Conservation (phyloP, 2,113 vertebrate species). For the Chunga burmeisteri region DNA sequence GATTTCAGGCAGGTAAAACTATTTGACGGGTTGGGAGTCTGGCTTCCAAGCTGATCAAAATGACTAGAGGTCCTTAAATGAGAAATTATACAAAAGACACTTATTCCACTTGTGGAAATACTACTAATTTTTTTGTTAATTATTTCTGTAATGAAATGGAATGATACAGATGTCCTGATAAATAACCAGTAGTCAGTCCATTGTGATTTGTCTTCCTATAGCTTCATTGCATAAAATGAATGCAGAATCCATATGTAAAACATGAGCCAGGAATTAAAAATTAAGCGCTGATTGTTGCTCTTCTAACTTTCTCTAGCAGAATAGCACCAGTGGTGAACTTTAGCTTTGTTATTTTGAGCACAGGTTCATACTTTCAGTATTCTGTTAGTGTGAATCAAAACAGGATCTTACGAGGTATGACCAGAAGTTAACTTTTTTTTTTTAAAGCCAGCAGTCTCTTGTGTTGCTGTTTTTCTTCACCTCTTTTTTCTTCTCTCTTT, state of each 20-base stretch:
- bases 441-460: neutral
- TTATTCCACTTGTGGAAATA: neutral
- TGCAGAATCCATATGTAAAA: neutral
- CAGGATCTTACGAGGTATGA: neutral
- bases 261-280: neutral
- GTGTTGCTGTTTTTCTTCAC: neutral
- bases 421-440: neutral
- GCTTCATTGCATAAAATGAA: neutral
- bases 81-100: neutral
- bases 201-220: neutral
- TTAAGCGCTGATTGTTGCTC: neutral
- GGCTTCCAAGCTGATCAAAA: neutral
- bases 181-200: neutral
- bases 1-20: neutral
- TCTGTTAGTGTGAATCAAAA: neutral
- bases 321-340: neutral
- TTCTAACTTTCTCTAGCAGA: neutral
- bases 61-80: neutral
- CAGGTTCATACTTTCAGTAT: neutral
- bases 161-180: neutral
- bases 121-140: neutral
- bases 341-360: neutral
- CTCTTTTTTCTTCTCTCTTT: conserved; percentile 20
- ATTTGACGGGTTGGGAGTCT: neutral
- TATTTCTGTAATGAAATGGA: neutral